Base-by-base conservation (phyloP, 1,140 invertebrate species). In the Drosophila oshimai region DNA sequence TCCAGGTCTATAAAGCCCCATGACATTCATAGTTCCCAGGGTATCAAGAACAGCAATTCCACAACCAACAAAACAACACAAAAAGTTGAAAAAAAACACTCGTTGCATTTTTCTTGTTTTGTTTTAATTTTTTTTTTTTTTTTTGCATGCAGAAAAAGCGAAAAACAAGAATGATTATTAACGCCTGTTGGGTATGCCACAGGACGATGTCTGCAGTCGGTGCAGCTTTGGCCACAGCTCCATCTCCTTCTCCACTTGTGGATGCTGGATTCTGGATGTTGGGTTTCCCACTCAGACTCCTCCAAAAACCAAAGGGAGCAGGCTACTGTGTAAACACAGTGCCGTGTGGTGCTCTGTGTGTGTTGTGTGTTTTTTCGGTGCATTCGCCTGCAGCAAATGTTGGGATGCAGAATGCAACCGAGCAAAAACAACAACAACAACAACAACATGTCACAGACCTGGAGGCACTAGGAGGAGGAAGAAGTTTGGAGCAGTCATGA, bases 161-260 rank as follows among this genome's bases (percentile, higher is more conserved):
- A 72, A 62, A 64, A 84, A 71, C 68, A 71, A 61, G 47, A 61
- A 79, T 74, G 69, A 86, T 86, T 86, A 86, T 86, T 86, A 86
- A 86, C 80, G 80, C 81, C 81, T 86, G 81, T 86, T 86, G 80
- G 80, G 50, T 80, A 80, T 86, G 80, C 80, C 80, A 86, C 80
- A 86, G 81, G 80, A 86, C 81, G 75, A 86, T 69, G 80, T 80
- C 80, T 87, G 61, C 71, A 53, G 36, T 73, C 57, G 42, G 45
- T 50, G 18, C 44, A 44, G 47, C 31, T 73, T 51, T 36, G 41
- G 57, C 55, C 26, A 5, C 20, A 24, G 54, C 45, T 39, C 54
- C 37, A 62, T 15, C 51, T 62, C 58, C 58, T 57, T 39, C 55
- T 51, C 34, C 64, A 49, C 18, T 33, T 57, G n/a, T 57, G 28